Conservation (phyloP, 2,797 vertebrate genomes). For the Buceros bicornis region DNA sequence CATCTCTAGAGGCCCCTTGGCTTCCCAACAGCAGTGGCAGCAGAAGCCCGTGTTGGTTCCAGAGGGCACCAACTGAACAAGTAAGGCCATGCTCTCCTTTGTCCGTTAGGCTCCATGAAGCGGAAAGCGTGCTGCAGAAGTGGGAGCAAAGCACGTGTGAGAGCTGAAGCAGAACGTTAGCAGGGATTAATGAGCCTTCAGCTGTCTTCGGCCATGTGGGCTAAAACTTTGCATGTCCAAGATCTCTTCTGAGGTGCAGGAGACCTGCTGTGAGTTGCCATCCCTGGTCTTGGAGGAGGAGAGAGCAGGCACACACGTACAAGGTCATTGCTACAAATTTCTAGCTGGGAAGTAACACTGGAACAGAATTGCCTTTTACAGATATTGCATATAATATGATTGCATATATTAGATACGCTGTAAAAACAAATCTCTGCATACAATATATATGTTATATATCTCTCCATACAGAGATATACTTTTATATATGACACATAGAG, state of each 20-base stretch:
- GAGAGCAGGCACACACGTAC: background rate
- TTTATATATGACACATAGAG: background rate
- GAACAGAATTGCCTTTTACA: constrained; percentile 9
- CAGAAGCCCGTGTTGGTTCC: constrained; percentile 66
- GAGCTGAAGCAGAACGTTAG: constrained; percentile 68
- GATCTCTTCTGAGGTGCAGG: background rate
- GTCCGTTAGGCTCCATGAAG: constrained; percentile 67
- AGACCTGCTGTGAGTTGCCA: background rate
- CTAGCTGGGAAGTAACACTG: background rate
- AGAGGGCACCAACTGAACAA: constrained; percentile 56
- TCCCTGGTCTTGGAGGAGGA: background rate
- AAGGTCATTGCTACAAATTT: background rate
- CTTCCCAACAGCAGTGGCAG: constrained; percentile 77
- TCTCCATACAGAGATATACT: background rate
- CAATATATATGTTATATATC: background rate
- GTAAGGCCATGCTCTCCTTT: constrained; percentile 55
- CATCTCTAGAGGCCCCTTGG: constrained; percentile 41
- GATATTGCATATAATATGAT: background rate
- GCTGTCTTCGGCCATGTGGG: background rate
- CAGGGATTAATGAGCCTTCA: constrained; percentile 15
- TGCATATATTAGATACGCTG: background rate
- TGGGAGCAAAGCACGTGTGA: constrained; percentile 49
- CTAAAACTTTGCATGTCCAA: background rate
- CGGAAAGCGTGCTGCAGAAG: constrained; percentile 67
- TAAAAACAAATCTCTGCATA: background rate